These are phyloP conservation scores for Baryphthengus martii DNA, from an alignment of 2,113 vertebrate genomes.

Conservation along the genomic window DNA sequence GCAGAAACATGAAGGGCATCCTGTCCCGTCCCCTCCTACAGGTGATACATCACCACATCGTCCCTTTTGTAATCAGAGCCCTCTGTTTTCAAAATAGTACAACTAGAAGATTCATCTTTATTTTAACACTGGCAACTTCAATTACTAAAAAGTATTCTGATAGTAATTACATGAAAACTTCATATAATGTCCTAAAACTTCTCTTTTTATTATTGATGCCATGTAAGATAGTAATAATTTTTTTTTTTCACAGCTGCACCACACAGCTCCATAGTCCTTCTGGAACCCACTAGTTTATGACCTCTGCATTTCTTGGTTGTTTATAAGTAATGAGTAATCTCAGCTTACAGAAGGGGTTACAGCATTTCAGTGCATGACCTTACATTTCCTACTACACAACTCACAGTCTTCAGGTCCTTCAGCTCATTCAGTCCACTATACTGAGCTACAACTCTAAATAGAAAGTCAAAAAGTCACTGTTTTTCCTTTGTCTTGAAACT, in stretches of 20 bases:
- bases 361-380: background rate
- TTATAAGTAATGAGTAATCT: background rate
- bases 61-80: background rate
- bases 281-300: background rate
- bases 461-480: background rate
- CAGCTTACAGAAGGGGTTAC: background rate
- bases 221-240: background rate
- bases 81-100: background rate
- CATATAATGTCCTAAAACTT: background rate
- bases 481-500: background rate
- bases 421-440: background rate
- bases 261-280: background rate
- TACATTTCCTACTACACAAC: background rate
- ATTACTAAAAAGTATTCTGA: background rate
- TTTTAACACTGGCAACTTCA: background rate
- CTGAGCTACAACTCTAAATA: background rate
- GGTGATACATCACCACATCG: rapidly evolving
- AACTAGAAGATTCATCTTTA: background rate
- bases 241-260: background rate
- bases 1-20: background rate
- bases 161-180: background rate
- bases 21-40: background rate
- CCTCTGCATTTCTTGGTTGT: background rate
- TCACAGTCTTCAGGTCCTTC: background rate
- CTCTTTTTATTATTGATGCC: background rate